phyloP scores from a whole-genome alignment of 2,888 invertebrate genomes.

The Nebria salina region DNA sequence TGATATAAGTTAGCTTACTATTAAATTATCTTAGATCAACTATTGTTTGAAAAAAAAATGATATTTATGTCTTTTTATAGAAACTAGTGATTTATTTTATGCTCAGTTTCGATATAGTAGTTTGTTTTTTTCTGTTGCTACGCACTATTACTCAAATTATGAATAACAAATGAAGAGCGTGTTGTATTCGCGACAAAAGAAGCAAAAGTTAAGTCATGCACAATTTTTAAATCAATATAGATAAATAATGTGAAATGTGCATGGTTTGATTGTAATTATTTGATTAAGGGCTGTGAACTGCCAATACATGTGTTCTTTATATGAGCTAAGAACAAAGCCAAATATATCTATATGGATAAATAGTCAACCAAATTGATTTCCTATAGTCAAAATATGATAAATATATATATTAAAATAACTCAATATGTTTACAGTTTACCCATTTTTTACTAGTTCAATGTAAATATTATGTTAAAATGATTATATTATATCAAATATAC shows the following conservation, averaged over 20 bases:
- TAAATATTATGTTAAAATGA: background rate
- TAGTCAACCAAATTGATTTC: background rate
- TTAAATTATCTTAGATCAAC: background rate
- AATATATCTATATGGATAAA: background rate
- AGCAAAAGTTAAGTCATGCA: background rate
- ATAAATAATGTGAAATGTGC: no score
- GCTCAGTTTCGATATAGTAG: background rate
- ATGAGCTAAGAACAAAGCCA: background rate
- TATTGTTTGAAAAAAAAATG: background rate
- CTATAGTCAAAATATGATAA: background rate
- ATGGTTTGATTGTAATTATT: no score
- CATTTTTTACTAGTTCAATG: background rate
- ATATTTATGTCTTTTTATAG: background rate
- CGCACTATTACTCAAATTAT: background rate
- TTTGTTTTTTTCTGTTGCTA: background rate
- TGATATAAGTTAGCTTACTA: slow-evolving; percentile 37
- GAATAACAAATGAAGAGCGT: background rate
- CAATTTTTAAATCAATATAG: no score
- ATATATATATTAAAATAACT: background rate
- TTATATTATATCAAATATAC: slow-evolving; percentile 4
- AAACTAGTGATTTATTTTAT: background rate
- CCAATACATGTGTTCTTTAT: background rate
- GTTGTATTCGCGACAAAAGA: background rate
- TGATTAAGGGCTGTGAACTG: background rate
- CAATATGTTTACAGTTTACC: background rate